Conservation (phyloP, 2,797 vertebrate genomes). For the Tragelaphus eurycerus region DNA sequence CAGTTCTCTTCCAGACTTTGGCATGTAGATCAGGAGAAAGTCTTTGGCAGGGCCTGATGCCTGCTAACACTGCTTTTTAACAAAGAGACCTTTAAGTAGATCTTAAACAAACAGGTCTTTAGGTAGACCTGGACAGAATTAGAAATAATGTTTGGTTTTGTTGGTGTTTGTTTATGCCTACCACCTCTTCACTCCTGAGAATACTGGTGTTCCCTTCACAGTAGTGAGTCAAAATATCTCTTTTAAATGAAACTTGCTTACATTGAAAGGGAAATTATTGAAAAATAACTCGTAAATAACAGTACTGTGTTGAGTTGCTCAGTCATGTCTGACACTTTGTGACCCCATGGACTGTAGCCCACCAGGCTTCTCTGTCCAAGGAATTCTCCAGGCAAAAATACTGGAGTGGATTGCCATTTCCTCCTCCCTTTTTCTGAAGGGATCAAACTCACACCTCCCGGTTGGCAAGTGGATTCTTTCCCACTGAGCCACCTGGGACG, state of each 20-base stretch:
- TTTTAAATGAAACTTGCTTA: neutral
- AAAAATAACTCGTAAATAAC: neutral
- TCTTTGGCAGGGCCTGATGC: neutral
- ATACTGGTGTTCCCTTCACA: accelerated
- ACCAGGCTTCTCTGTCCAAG: neutral
- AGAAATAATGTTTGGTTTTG: neutral
- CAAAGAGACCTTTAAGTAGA: neutral
- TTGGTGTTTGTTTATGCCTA: neutral
- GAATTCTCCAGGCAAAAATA: neutral
- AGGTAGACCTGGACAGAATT: neutral
- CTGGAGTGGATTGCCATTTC: neutral
- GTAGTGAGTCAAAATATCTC: too few species aligned
- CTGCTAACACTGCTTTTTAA: neutral
- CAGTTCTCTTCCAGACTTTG: accelerated
- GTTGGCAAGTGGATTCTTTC: neutral
- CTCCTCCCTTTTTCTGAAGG: neutral
- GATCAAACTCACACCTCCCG: neutral
- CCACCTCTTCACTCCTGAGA: neutral
- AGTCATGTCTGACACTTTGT: neutral
- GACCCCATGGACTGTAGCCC: neutral
- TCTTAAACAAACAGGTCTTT: neutral
- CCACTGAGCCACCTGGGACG: neutral
- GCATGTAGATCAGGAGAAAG: neutral
- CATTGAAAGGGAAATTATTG: neutral
- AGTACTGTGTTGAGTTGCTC: neutral